These are phyloP conservation scores for Sinocyclocheilus grahami DNA, from an alignment of 2,113 vertebrate species.

Conservation along the genomic window DNA sequence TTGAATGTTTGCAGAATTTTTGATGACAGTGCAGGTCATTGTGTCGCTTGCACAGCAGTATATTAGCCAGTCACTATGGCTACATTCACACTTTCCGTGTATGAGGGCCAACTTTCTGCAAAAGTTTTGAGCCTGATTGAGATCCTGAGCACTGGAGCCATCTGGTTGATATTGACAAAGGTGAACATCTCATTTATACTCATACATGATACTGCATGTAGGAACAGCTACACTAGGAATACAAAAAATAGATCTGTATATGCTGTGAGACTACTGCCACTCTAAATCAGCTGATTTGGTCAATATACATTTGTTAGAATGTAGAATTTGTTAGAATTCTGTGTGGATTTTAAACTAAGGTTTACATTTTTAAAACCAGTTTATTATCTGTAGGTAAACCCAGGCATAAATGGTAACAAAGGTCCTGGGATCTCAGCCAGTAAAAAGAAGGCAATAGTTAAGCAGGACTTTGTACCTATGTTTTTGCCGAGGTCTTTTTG, in stretches of 20 bases:
- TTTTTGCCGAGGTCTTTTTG: not conserved
- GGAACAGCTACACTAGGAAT: not conserved
- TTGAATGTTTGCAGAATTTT: too few species aligned
- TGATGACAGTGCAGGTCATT: not conserved
- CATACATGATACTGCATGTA: not conserved
- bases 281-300: not conserved
- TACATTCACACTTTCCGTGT: conserved; percentile 35
- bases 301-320: not conserved
- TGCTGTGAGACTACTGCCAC: not conserved
- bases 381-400: not conserved
- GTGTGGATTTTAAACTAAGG: not conserved
- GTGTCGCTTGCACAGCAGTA: not conserved
- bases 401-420: not conserved
- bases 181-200: conserved; percentile 54
- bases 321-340: not conserved
- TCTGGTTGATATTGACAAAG: conserved; percentile 77
- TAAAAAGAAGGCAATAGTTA: not conserved
- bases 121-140: conserved; percentile 67
- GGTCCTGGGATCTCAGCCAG: not conserved
- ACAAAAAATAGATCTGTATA: not conserved
- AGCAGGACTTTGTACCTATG: conserved; percentile 11
- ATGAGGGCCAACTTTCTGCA: conserved; percentile 71
- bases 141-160: conserved; percentile 66
- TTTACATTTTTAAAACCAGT: not conserved
- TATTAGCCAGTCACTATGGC: not conserved